These are phyloP conservation scores for Scyliorhinus canicula DNA, from an alignment of 2,797 vertebrate species.

Conservation along the genomic window DNA sequence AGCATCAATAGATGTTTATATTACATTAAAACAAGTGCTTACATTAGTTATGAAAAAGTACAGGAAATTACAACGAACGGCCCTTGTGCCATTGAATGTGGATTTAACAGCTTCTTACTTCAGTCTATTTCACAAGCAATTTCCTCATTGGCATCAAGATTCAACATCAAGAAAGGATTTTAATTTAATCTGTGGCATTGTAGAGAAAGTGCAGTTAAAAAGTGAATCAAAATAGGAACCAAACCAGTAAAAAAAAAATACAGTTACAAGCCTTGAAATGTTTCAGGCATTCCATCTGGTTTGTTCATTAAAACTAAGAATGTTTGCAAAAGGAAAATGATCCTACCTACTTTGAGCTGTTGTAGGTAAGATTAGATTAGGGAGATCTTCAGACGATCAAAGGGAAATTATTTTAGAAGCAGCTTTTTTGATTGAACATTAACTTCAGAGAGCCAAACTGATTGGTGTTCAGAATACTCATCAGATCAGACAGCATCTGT, in stretches of 20 bases:
- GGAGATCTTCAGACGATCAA: neutral
- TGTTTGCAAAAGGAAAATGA: neutral
- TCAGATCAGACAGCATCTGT: neutral
- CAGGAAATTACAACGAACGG: neutral
- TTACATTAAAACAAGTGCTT: slow-evolving; percentile 15
- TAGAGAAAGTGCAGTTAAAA: neutral
- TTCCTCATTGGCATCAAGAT: neutral
- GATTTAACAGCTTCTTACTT: neutral
- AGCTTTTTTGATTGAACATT: neutral
- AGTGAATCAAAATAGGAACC: neutral
- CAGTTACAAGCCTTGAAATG: neutral
- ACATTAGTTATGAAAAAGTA: slow-evolving; percentile 18
- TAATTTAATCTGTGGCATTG: neutral
- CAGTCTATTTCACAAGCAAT: neutral
- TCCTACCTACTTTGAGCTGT: neutral
- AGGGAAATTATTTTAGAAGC: neutral
- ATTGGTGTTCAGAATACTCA: neutral
- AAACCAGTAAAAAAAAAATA: neutral
- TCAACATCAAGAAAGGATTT: neutral
- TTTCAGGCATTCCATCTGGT: neutral
- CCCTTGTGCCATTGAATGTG: neutral
- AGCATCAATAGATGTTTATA: slow-evolving; percentile 15
- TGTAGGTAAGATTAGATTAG: neutral
- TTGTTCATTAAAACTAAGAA: neutral
- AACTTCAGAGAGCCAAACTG: neutral